Evolutionary conservation across 2,888 invertebrate species (phyloP).

Genomic region (Drymonia ruficornis): DNA sequence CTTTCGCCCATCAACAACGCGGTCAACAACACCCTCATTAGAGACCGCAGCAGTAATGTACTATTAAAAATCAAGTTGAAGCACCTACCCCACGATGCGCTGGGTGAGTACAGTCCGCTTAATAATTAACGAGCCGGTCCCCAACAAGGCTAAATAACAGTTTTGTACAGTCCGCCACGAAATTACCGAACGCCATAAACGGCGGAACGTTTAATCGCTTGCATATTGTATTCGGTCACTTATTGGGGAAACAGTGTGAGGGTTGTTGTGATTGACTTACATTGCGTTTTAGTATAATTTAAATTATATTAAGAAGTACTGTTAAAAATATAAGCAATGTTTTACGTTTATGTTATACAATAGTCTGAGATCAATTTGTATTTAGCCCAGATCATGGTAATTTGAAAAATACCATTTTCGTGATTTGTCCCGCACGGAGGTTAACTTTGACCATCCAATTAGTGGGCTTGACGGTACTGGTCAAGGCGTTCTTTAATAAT

Average conservation of each 20-base stretch:
- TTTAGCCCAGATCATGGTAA: no score
- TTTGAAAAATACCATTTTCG: no score
- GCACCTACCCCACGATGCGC: not conserved
- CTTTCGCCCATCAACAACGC: no score
- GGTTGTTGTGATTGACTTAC: slow-evolving; percentile 31
- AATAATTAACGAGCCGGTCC: slow-evolving; percentile 44
- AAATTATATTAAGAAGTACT: not conserved
- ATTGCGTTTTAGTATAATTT: slow-evolving; percentile 37
- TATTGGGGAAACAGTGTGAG: slow-evolving; percentile 51
- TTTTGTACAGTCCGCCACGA: slow-evolving; percentile 63
- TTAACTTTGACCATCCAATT: no score
- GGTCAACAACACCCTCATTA: no score
- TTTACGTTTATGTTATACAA: not conserved
- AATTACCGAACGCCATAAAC: slow-evolving; percentile 67
- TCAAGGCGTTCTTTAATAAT: no score
- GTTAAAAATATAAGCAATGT: not conserved
- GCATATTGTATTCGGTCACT: slow-evolving; percentile 69
- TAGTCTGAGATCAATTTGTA: no score
- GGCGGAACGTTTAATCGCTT: slow-evolving; percentile 72
- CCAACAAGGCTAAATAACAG: slow-evolving; percentile 62
- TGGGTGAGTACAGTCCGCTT: slow-evolving; percentile 8
- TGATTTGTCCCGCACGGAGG: no score
- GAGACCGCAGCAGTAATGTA: no score
- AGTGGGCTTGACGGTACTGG: no score
- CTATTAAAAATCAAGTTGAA: no score